Conservation (phyloP, 2,113 vertebrate species). For the Solenodon paradoxus region DNA sequence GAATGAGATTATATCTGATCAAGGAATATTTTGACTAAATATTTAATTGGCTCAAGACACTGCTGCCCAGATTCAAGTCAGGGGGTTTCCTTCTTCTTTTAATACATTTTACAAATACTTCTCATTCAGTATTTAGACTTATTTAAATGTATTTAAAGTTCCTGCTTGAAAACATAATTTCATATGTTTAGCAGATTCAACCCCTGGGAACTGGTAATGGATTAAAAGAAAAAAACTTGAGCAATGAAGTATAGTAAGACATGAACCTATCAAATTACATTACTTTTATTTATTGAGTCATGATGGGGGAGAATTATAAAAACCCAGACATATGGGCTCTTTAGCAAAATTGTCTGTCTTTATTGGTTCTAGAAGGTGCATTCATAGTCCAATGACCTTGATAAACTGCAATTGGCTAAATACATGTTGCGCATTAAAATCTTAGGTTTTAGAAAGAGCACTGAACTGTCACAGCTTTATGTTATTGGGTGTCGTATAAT, state of each 20-base stretch:
- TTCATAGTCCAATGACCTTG: background rate
- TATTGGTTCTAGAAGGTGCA: background rate
- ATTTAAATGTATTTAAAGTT: background rate
- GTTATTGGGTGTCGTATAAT: background rate
- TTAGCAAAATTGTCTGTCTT: background rate
- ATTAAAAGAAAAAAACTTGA: background rate
- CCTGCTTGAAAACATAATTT: background rate
- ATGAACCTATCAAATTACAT: background rate
- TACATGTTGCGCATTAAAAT: background rate
- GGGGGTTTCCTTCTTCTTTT: background rate
- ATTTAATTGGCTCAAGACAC: background rate
- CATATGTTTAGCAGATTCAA: background rate
- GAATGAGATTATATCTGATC: background rate
- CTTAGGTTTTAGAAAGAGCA: slow-evolving; percentile 6
- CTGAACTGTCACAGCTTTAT: background rate
- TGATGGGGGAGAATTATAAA: background rate
- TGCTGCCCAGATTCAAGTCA: background rate
- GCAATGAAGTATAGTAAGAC: background rate
- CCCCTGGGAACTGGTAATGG: background rate
- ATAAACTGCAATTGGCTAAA: background rate
- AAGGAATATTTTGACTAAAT: background rate
- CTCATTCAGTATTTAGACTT: background rate
- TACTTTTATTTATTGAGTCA: background rate
- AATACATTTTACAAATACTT: background rate
- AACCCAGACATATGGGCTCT: background rate